Evolutionary conservation across 1,140 invertebrate species (phyloP).

Genomic region (Zaprionus vittiger): DNA sequence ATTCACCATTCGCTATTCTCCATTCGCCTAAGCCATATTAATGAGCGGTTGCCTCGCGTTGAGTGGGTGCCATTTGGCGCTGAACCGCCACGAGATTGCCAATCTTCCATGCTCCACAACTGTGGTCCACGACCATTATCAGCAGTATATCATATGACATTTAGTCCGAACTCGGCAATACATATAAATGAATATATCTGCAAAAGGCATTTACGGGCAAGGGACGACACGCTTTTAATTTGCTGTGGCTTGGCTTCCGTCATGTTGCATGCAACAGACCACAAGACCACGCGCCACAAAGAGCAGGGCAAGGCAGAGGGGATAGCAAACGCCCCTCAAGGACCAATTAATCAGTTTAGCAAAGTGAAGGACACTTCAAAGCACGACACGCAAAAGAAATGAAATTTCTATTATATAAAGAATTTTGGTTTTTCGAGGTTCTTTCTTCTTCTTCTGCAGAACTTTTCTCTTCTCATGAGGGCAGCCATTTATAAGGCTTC

Average conservation of each 20-base stretch:
- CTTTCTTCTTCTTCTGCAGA: background rate
- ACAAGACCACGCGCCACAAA: constrained; percentile 25
- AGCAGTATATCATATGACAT: constrained; percentile 6
- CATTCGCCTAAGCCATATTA: constrained; percentile 77
- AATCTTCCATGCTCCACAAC: background rate
- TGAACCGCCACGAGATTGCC: background rate
- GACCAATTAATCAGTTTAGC: constrained; percentile 75
- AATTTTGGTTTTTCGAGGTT: background rate
- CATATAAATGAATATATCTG: background rate
- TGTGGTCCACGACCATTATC: constrained; percentile 18
- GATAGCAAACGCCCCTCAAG: constrained; percentile 39
- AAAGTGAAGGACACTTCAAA: constrained; percentile 54
- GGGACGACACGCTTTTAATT: background rate
- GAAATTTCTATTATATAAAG: constrained; percentile 27
- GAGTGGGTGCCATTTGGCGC: constrained; percentile 19
- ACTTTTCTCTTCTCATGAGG: constrained; percentile 37
- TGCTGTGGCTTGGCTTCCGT: constrained; percentile 13
- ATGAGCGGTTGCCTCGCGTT: constrained; percentile 50
- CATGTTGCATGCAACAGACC: constrained; percentile 15
- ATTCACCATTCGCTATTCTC: constrained; percentile 66
- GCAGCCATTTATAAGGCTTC: constrained; percentile 72
- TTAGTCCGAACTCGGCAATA: background rate
- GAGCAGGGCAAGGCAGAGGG: background rate
- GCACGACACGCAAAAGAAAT: constrained; percentile 11
- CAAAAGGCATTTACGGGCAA: background rate